Base-by-base conservation (phyloP, 1,140 invertebrate species). In the Zaprionus nigranus region DNA sequence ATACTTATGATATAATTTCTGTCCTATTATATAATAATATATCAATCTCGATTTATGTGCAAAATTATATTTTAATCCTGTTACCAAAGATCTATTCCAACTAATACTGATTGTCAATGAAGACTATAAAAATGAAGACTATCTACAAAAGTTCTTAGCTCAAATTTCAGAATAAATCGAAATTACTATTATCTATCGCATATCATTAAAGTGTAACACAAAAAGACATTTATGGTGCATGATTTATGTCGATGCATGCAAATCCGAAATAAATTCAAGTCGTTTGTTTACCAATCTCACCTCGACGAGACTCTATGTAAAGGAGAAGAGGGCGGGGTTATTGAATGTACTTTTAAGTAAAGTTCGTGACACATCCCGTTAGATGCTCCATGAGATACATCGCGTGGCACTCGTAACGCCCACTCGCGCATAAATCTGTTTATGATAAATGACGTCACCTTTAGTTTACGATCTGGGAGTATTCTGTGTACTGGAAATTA, bases 371-470 rank as follows among this genome's bases (percentile, higher is more conserved):
- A 40, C 12, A 59, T 17, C 20, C 12, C 17, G 46, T 24, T 51
- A 22, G 46, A 13, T 61, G 46, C 20, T 20, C 2, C 1, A 9
- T 15, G 36, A 67, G 38, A 57, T 65, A 65, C 69, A 57, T 17
- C 28, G 20, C 56, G 51, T 62, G 38, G 13, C 54, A 34, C 28
- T 60, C 30, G 78, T 64, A 65, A 75, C 81, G 81, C 81, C 76
- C 38, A 61, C 61, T 62, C 7, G 40, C 40, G 54, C 59, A 61
- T 63, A 57, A 69, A 73, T 70, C 61, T 79, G 36, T 17, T 62
- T 24, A 71, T 87, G 84, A 87, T 88, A 84, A 74, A 87, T 88
- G 81, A 88, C 81, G 79, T 90, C 85, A 88, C 84, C 84, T 90
- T 81, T 66, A 75, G 75, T 70, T 76, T 43, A 65, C 63, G 59